These are phyloP conservation scores for Albula glossodonta DNA, from an alignment of 2,113 vertebrate genomes.

Conservation along the genomic window DNA sequence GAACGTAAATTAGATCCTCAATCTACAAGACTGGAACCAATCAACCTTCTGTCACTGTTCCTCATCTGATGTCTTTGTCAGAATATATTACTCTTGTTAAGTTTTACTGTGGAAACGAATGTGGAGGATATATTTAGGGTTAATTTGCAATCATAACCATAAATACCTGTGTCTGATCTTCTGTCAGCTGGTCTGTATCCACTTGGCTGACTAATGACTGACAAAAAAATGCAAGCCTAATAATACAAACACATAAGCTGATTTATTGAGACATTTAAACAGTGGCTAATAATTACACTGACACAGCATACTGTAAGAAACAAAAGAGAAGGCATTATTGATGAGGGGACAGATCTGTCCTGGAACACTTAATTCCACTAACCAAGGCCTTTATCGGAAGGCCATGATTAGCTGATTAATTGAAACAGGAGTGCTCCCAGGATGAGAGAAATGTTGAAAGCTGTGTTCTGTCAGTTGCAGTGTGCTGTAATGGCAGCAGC, in stretches of 20 bases:
- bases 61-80: conserved; percentile 1
- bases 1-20: not conserved
- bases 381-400: too few species aligned
- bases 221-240: not conserved
- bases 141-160: not conserved
- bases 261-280: not conserved
- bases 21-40: not conserved
- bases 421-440: too few species aligned
- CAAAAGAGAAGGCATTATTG: too few species aligned
- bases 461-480: too few species aligned
- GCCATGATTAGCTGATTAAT: too few species aligned
- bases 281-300: too few species aligned
- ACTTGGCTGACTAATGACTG: not conserved
- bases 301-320: too few species aligned
- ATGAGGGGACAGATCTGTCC: too few species aligned
- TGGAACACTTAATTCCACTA: too few species aligned
- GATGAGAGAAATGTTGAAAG: too few species aligned
- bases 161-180: not conserved
- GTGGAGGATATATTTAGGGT: not conserved
- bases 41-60: not conserved
- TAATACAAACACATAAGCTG: not conserved
- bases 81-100: not conserved
- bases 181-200: not conserved
- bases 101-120: not conserved
- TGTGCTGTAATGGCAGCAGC: too few species aligned